Evolutionary conservation across 2,888 invertebrate genomes (phyloP).

Genomic region (Polyploca ridens): DNA sequence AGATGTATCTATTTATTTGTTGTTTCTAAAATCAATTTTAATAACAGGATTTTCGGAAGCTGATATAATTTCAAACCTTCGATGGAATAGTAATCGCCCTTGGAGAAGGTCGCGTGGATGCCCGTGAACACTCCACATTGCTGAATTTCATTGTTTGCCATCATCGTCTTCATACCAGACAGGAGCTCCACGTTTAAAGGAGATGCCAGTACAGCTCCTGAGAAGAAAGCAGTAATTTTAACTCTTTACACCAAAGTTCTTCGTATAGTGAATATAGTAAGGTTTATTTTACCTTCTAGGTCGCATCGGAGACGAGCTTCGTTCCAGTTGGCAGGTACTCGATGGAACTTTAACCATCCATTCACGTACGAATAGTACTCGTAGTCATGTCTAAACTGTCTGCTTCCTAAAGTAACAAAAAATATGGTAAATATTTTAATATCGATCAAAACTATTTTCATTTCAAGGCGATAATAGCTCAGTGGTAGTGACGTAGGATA

Average conservation of each 20-base stretch:
- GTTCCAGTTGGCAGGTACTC: slow-evolving; percentile 36
- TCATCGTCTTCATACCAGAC: not conserved
- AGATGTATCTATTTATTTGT: too few relatives aligned
- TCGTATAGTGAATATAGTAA: not conserved
- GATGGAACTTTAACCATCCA: slow-evolving; percentile 36
- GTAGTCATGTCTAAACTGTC: slow-evolving; percentile 26
- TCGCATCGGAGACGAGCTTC: slow-evolving; percentile 39
- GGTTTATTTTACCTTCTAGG: slow-evolving; percentile 35
- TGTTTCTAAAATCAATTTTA: too few relatives aligned
- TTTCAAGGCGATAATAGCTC: too few relatives aligned
- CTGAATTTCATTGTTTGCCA: not conserved
- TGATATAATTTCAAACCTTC: not conserved
- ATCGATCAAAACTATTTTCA: too few relatives aligned
- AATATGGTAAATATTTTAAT: too few relatives aligned
- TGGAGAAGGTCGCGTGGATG: slow-evolving; percentile 6
- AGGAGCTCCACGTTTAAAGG: not conserved
- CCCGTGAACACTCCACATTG: not conserved
- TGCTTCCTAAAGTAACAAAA: not conserved
- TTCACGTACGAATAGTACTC: slow-evolving; percentile 23
- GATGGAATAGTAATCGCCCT: not conserved
- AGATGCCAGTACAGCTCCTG: not conserved
- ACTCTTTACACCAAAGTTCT: not conserved
- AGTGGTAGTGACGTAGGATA: too few relatives aligned
- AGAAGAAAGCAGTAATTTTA: not conserved
- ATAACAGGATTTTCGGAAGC: too few relatives aligned